Conservation (phyloP, 1,140 invertebrate species). For the Trichoplusia ni region DNA sequence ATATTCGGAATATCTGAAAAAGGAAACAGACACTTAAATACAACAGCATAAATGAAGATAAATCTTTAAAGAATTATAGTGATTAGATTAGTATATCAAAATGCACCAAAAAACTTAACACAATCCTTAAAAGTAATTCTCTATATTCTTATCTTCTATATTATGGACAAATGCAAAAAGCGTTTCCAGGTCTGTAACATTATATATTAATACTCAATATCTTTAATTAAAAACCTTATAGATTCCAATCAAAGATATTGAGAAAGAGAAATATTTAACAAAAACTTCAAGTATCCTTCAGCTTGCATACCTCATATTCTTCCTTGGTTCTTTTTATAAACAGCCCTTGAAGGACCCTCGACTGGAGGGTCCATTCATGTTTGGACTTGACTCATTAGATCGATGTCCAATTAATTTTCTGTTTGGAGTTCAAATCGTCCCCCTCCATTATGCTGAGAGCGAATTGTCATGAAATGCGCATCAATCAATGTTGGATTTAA, state of each 20-base stretch:
- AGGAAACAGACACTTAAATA: too few relatives aligned
- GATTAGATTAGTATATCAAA: too few relatives aligned
- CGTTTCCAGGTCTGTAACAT: too few relatives aligned
- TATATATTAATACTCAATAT: too few relatives aligned
- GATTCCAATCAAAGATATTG: neutral
- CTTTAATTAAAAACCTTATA: too few relatives aligned
- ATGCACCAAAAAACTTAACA: too few relatives aligned
- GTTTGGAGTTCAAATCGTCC: neutral
- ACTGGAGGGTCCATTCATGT: neutral
- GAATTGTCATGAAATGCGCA: constrained; percentile 1
- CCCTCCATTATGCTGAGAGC: neutral
- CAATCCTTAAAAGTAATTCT: too few relatives aligned
- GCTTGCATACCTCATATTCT: neutral
- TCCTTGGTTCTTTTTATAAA: constrained; percentile 4
- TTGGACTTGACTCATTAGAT: neutral
- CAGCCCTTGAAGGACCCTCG: neutral
- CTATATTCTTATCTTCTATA: too few relatives aligned
- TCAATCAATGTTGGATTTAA: neutral
- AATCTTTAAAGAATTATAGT: too few relatives aligned
- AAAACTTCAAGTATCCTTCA: constrained; percentile 1
- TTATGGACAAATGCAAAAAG: too few relatives aligned
- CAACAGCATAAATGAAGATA: too few relatives aligned
- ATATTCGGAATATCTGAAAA: too few relatives aligned
- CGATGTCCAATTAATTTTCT: constrained; percentile 17
- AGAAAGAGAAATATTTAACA: neutral